phyloP scores from a whole-genome alignment of 1,140 invertebrate species.

The Penaeus vannamei region DNA sequence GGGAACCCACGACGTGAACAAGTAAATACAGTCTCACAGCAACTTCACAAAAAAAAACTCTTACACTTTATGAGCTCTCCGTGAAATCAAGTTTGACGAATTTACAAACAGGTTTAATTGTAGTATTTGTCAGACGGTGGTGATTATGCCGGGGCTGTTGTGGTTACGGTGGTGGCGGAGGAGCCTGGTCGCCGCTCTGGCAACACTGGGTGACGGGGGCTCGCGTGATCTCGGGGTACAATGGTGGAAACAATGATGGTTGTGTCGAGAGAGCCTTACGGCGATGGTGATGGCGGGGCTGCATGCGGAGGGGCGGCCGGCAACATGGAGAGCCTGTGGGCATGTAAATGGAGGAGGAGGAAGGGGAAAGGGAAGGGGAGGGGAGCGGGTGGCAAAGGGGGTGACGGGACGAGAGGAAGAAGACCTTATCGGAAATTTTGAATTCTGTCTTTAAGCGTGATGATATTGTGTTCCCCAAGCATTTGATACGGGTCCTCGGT shows the following conservation, averaged over 20 bases:
- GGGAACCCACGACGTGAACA: no score
- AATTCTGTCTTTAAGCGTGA: no score
- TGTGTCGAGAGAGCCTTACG: not conserved
- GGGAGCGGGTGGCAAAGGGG: not conserved
- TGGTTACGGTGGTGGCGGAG: conserved; percentile 10
- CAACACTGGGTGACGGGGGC: not conserved
- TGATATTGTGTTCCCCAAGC: no score
- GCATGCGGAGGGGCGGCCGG: not conserved
- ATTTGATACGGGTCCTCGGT: no score
- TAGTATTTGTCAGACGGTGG: not conserved
- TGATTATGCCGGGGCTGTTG: not conserved
- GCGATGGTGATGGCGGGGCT: no score
- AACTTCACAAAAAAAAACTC: conserved; percentile 10
- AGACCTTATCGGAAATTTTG: not conserved
- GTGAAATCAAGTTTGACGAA: conserved; percentile 26
- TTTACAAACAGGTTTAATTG: conserved; percentile 36
- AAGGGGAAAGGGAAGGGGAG: not conserved
- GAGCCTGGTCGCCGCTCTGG: not conserved
- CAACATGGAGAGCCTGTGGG: no score
- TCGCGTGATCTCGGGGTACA: no score
- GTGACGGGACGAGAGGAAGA: not conserved
- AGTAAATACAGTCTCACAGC: no score
- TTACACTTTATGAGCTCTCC: conserved; percentile 13
- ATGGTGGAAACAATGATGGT: not conserved
- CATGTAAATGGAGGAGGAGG: not conserved